phyloP scores from a whole-genome alignment of 2,888 invertebrate species.

The Pemphredon lugubris region DNA sequence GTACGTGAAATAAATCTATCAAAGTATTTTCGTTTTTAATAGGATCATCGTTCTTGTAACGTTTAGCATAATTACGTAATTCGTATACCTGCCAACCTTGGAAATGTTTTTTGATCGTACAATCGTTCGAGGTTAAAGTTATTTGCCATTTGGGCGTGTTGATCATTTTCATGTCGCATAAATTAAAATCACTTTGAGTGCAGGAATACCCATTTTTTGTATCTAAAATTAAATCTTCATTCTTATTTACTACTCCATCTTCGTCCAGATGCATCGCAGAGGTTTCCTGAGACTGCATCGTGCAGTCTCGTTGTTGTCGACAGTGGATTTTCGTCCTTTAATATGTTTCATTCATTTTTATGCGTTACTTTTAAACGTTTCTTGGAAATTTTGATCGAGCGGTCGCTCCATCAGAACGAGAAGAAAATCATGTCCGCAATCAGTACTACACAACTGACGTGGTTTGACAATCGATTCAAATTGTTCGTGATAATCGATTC shows the following conservation, averaged over 20 bases:
- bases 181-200: not conserved
- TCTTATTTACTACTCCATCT: not conserved
- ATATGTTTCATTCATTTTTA: constrained; percentile 32
- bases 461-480: constrained; percentile 23
- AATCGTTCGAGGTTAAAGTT: constrained; percentile 51
- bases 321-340: constrained; percentile 3
- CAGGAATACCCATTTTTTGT: constrained; percentile 6
- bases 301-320: not conserved
- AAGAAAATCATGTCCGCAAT: not conserved
- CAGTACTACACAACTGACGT: not conserved
- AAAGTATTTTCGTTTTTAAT: not conserved
- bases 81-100: constrained; percentile 55
- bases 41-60: not conserved
- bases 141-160: constrained; percentile 54
- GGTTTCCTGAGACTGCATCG: constrained; percentile 16
- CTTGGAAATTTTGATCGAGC: constrained; percentile 9
- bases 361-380: constrained; percentile 13
- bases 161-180: not conserved
- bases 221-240: not conserved
- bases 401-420: not conserved
- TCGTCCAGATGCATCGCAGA: not conserved
- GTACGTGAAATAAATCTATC: constrained; percentile 3
- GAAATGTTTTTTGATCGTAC: constrained; percentile 41
- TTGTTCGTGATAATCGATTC: too few relatives aligned
- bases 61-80: not conserved